Conservation (phyloP, 2,113 vertebrate genomes). For the Sebastes fasciatus region DNA sequence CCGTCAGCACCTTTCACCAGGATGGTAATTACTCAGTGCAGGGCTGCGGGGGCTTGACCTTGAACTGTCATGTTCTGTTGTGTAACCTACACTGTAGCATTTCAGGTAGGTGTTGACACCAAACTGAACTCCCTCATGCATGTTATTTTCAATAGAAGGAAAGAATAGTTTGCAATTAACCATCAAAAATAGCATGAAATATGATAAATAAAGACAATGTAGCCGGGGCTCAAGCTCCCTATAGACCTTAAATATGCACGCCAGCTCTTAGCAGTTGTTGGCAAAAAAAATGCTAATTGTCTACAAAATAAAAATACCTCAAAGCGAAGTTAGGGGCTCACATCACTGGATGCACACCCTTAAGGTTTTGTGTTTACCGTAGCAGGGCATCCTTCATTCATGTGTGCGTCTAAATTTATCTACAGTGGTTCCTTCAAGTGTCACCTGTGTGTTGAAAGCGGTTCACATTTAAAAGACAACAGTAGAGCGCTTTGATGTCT, state of each 20-base stretch:
- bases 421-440: conserved; percentile 41
- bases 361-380: conserved; percentile 24
- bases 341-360: neutral
- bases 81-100: neutral
- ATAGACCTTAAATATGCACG: neutral
- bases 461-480: conserved; percentile 49
- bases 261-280: conserved; percentile 6
- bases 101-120: neutral
- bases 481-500: conserved; percentile 54
- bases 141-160: neutral
- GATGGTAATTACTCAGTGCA: conserved; percentile 1
- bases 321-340: neutral
- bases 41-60: neutral
- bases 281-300: conserved; percentile 13
- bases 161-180: conserved; percentile 1
- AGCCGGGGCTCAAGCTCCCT: neutral
- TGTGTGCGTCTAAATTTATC: conserved; percentile 45
- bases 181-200: neutral
- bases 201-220: neutral
- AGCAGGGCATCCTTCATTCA: conserved; percentile 20
- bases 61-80: conserved; percentile 2
- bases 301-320: conserved; percentile 14
- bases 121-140: neutral
- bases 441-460: conserved; percentile 53
- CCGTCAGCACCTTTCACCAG: conserved; percentile 1